Conservation (phyloP, 2,888 invertebrate species). For the Myopa tessellatipennis region DNA sequence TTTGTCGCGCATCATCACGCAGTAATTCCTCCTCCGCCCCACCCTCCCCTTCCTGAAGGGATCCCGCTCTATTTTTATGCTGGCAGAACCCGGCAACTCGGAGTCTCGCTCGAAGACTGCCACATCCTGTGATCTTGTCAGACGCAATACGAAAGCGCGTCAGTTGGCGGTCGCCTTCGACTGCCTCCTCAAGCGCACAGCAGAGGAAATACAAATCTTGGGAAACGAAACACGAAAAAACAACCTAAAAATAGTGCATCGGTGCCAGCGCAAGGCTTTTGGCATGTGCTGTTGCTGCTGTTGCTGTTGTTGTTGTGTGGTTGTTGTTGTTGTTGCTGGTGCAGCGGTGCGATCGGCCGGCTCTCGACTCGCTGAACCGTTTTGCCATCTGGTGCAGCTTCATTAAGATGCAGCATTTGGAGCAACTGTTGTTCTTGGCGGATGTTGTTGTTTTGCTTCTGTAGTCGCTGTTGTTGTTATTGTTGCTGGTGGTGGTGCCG, state of each 20-base stretch:
- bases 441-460: constrained; percentile 13
- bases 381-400: constrained; percentile 32
- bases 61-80: constrained; percentile 3
- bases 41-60: background rate
- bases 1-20: too few relatives aligned
- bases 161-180: constrained; percentile 18
- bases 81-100: background rate
- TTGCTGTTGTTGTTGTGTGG: constrained; percentile 37
- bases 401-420: constrained; percentile 18
- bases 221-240: background rate
- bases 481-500: too few relatives aligned
- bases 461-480: background rate
- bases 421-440: constrained; percentile 8
- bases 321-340: constrained; percentile 39
- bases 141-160: constrained; percentile 38
- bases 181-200: background rate
- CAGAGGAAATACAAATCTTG: constrained; percentile 22
- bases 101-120: background rate
- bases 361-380: background rate
- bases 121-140: constrained; percentile 11
- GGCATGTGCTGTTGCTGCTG: constrained; percentile 40
- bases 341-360: background rate
- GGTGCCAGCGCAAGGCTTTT: constrained; percentile 31
- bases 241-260: constrained; percentile 41
- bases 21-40: background rate